Percentiles rank a stretch among this genome's conserved stretches.
Evolutionary conservation across 2,888 invertebrate genomes (phyloP).

Genomic region (Sycophila texana): DNA sequence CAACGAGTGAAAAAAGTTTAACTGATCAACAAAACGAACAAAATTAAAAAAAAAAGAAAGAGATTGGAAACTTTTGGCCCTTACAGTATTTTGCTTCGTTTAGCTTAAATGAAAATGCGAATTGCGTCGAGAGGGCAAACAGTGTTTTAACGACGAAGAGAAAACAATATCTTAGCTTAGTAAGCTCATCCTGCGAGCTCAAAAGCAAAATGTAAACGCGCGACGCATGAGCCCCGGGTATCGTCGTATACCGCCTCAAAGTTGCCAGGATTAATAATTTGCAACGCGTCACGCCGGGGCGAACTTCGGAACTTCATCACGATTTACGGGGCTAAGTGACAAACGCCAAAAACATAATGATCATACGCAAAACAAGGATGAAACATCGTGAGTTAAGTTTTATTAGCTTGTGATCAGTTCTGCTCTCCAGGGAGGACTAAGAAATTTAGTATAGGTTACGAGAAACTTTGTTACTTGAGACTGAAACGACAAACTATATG

Average conservation of each 20-base stretch:
- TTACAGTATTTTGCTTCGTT: too few species aligned
- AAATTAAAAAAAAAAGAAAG: too few species aligned
- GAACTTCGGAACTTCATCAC: slow-evolving; percentile 6
- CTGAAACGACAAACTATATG: slow-evolving; percentile 65
- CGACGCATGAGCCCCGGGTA: not conserved
- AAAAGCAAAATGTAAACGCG: slow-evolving; percentile 15
- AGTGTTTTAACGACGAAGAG: not conserved
- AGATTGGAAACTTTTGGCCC: too few species aligned
- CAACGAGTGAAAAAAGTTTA: too few species aligned
- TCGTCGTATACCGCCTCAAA: slow-evolving; percentile 14
- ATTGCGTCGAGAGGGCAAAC: too few species aligned
- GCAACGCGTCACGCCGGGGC: slow-evolving; percentile 17
- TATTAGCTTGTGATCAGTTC: slow-evolving; percentile 62
- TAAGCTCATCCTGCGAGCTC: not conserved
- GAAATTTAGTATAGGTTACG: slow-evolving; percentile 52
- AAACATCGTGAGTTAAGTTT: not conserved
- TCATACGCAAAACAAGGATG: slow-evolving; percentile 15
- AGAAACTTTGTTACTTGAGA: slow-evolving; percentile 61
- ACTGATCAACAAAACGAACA: too few species aligned
- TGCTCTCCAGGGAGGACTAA: slow-evolving; percentile 62
- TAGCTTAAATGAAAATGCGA: too few species aligned
- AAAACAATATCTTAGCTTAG: not conserved
- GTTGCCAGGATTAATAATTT: not conserved
- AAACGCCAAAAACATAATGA: slow-evolving; percentile 13
- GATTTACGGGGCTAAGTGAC: not conserved